Base-by-base conservation (phyloP, 2,888 invertebrate genomes). In the Idaea straminata region DNA sequence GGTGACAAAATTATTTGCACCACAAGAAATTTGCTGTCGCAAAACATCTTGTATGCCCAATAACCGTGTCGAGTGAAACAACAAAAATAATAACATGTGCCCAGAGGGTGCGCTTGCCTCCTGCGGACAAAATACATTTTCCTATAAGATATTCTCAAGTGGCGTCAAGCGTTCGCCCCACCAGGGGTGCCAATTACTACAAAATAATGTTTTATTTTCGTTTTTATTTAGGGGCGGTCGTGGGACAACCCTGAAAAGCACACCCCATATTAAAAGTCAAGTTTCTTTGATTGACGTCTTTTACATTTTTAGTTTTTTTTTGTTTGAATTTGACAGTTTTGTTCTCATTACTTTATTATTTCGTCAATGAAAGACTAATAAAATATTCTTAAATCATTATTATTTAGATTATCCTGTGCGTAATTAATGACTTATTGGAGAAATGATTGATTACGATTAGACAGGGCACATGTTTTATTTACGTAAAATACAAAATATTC, bases 201-300 rank as follows among this genome's bases (percentile, higher is more conserved):
- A 81, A 89, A 90, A 91, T 90, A 92, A 89, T 89, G 87, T 91
- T 89, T 68, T 89, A 88, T 89, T 91, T 88, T 84, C 78, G 84
- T 88, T 91, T 92, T 90, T 90, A 91, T 91, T 92, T 91, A 88
- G 89, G 91, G 92, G 91, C 89, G 90, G 88, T 87, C 88, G 90
- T 91, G 91, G 90, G 92, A 92, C 88, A 86, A 70, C 89, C 90
- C 85, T 89, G 92, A 83, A 86, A 92, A 81, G 87, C 77, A 92
- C 83, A 92, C 91, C 89, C 84, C 87, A 81, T 81, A 92, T 91
- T 92, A 92, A 89, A 85, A 81, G 80, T 84, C 83, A 84, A 86
- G 82, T 82, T 83, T 82, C 82, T 88, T 89, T 91, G 90, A 91
- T 90, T 88, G 91, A 88, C 86, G 83, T 87, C 84, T 85, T 88